phyloP scores from a whole-genome alignment of 53 echinoderm and acorn worm species.

The Holothuria leucospilota region DNA sequence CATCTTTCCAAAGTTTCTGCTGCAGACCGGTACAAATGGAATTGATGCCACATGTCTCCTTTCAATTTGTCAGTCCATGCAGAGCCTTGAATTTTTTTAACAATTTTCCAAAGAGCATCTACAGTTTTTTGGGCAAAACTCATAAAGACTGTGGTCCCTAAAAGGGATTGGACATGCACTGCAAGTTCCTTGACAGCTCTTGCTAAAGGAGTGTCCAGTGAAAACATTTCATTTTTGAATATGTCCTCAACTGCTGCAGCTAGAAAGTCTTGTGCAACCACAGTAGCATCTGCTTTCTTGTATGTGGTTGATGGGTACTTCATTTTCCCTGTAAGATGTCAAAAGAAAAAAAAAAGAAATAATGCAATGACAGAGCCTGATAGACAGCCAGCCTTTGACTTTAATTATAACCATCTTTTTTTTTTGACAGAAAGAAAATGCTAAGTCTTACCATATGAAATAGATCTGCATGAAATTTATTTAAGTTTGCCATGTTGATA shows the following conservation, averaged over 20 bases:
- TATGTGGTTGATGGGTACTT: neutral
- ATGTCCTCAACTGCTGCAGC: neutral
- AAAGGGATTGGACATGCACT: neutral
- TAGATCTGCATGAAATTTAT: no score
- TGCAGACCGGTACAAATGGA: neutral
- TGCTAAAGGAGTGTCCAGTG: neutral
- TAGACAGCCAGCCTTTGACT: no score
- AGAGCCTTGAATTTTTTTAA: neutral
- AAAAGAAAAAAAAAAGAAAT: no score
- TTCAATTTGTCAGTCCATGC: constrained; percentile 8
- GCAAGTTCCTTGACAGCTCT: neutral
- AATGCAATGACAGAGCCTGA: no score
- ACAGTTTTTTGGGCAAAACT: neutral
- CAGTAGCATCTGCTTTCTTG: neutral
- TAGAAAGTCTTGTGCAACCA: neutral
- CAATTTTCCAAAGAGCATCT: no score
- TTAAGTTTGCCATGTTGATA: no score
- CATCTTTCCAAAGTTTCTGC: neutral
- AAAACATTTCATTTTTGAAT: neutral
- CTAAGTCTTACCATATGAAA: no score
- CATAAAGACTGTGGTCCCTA: neutral
- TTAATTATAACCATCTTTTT: no score
- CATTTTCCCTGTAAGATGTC: constrained; percentile 18
- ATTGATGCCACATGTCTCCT: neutral
- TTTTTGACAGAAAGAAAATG: no score